phyloP scores from a whole-genome alignment of 2,888 invertebrate species.

The Xestia c-nigrum region DNA sequence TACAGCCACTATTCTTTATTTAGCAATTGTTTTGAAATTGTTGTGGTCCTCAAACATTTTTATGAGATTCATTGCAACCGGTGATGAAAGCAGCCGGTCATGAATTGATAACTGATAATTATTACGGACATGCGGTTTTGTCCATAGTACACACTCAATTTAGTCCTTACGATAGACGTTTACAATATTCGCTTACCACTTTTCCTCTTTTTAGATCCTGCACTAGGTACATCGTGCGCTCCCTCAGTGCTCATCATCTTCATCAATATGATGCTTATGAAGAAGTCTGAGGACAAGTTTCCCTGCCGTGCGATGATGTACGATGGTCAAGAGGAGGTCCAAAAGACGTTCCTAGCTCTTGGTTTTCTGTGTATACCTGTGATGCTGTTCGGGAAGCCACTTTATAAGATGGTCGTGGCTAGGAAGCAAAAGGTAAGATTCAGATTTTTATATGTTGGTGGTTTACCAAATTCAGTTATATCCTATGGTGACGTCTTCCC shows the following conservation, averaged over 20 bases:
- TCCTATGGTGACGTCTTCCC: neutral
- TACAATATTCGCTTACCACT: neutral
- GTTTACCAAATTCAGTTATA: neutral
- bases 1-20: neutral
- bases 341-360: slow-evolving; percentile 91
- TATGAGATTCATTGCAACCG: neutral
- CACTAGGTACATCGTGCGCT: slow-evolving; percentile 91
- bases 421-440: slow-evolving; percentile 79
- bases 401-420: slow-evolving; percentile 90
- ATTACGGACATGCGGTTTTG: neutral
- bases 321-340: slow-evolving; percentile 90
- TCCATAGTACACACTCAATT: neutral
- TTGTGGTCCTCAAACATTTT: neutral
- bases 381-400: slow-evolving; percentile 95
- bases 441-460: neutral
- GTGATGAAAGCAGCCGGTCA: neutral
- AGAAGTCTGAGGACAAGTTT: slow-evolving; percentile 79
- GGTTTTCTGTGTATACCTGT: slow-evolving; percentile 94
- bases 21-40: neutral
- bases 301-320: slow-evolving; percentile 91
- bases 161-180: neutral
- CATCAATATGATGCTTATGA: slow-evolving; percentile 95
- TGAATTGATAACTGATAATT: neutral
- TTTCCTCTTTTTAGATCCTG: slow-evolving; percentile 77
- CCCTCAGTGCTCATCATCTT: slow-evolving; percentile 95